Percentiles rank a stretch among this genome's conserved stretches.
These are phyloP conservation scores for Deroplatys truncata DNA, from an alignment of 2,888 invertebrate species.

Conservation along the genomic window DNA sequence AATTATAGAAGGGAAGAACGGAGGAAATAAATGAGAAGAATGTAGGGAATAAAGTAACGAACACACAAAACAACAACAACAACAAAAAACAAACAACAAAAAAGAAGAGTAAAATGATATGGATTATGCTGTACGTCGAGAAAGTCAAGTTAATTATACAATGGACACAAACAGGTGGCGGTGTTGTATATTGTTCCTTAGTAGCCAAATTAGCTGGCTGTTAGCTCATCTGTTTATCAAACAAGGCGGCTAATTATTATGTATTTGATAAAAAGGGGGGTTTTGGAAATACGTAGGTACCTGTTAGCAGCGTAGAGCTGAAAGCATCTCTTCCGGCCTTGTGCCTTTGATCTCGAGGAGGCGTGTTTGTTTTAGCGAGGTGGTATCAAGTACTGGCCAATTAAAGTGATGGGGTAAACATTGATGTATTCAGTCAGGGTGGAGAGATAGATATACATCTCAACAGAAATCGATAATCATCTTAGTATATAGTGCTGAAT, in stretches of 20 bases:
- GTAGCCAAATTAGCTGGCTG: neutral
- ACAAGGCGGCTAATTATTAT: slow-evolving; percentile 11
- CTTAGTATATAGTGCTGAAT: neutral
- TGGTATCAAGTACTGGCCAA: slow-evolving; percentile 6
- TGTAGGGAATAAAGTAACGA: no score
- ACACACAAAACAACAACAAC: no score
- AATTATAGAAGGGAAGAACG: no score
- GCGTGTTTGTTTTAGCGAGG: slow-evolving; percentile 6
- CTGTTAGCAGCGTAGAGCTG: neutral
- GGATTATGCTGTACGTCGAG: no score
- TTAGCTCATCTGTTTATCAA: slow-evolving; percentile 2
- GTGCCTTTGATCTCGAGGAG: slow-evolving; percentile 5
- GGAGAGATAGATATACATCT: neutral
- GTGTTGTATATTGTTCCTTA: neutral
- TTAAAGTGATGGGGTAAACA: slow-evolving; percentile 13
- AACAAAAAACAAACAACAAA: no score
- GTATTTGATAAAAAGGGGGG: slow-evolving; percentile 7
- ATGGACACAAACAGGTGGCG: no score
- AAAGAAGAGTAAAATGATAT: no score
- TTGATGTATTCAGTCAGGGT: neutral
- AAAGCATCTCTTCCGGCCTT: neutral
- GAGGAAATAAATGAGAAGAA: no score
- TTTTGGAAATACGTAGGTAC: neutral
- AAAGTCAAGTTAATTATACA: no score
- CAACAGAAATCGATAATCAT: neutral